Evolutionary conservation across 2,113 vertebrate genomes (phyloP).

Genomic region (Sorex fumeus): DNA sequence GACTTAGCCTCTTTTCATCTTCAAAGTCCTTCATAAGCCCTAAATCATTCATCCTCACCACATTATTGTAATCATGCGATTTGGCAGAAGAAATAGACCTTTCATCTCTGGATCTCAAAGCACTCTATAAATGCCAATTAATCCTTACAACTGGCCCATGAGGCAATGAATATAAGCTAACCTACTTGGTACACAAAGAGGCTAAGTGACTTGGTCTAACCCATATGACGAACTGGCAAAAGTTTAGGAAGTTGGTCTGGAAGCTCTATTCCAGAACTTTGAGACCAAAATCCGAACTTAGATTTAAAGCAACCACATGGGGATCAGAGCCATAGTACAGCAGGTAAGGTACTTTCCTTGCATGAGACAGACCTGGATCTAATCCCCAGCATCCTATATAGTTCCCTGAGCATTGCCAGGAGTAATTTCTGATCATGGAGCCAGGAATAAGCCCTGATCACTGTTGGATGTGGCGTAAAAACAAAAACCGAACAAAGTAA

Average conservation of each 20-base stretch:
- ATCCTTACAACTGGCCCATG: conserved; percentile 56
- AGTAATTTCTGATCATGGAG: too few species aligned
- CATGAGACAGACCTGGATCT: too few species aligned
- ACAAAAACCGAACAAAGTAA: neutral
- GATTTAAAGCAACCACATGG: neutral
- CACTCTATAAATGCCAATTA: conserved; percentile 78
- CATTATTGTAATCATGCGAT: conserved; percentile 67
- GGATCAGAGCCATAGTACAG: neutral
- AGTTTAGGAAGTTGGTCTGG: conserved; percentile 4
- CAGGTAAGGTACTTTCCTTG: too few species aligned
- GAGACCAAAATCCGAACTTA: neutral
- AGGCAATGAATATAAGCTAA: conserved; percentile 48
- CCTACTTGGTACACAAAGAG: conserved; percentile 43
- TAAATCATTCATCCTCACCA: conserved; percentile 64
- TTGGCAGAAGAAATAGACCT: conserved; percentile 76
- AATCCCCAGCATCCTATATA: too few species aligned
- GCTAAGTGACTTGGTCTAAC: conserved; percentile 41
- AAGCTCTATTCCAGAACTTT: neutral
- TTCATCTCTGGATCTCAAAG: conserved; percentile 82
- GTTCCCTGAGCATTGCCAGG: too few species aligned
- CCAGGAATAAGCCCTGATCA: too few species aligned
- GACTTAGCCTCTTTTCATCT: conserved; percentile 76
- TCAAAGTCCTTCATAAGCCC: conserved; percentile 77
- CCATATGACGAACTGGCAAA: conserved; percentile 59
- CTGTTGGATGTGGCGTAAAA: too few species aligned